A percentile compares a stretch with the other conserved stretches of the same genome.
phyloP scores from a whole-genome alignment of 2,113 vertebrate genomes.

The Ceratotherium simum region DNA sequence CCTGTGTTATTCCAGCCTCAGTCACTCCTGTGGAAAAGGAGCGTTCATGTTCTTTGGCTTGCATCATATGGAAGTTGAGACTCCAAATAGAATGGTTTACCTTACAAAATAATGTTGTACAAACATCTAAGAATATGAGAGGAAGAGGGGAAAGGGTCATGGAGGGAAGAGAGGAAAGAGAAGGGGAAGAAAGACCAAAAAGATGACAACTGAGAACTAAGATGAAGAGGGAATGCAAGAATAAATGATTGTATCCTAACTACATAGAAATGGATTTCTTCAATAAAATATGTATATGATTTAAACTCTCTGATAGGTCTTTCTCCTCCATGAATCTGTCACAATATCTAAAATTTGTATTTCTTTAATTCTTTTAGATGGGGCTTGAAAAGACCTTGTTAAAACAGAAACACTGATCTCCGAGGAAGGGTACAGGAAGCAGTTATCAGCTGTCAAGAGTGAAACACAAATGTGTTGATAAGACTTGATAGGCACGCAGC shows the following conservation, averaged over 20 bases:
- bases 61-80: background rate
- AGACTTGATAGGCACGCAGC: background rate
- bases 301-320: background rate
- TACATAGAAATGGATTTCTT: background rate
- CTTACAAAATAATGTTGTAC: background rate
- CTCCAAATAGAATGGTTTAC: background rate
- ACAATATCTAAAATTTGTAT: background rate
- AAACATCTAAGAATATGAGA: background rate
- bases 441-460: conserved; percentile 34
- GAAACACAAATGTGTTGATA: background rate
- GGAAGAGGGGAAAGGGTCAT: background rate
- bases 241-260: background rate
- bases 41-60: background rate
- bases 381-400: conserved; percentile 29
- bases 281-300: background rate
- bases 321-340: background rate
- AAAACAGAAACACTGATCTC: background rate
- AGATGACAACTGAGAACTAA: background rate
- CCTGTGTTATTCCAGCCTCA: background rate
- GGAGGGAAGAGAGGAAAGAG: background rate
- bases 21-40: background rate
- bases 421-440: background rate
- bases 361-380: conserved; percentile 58
- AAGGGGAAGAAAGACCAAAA: background rate
- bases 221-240: background rate